These are phyloP conservation scores for Amblyjoppa fuscipennis DNA, from an alignment of 2,888 invertebrate genomes.

Conservation along the genomic window DNA sequence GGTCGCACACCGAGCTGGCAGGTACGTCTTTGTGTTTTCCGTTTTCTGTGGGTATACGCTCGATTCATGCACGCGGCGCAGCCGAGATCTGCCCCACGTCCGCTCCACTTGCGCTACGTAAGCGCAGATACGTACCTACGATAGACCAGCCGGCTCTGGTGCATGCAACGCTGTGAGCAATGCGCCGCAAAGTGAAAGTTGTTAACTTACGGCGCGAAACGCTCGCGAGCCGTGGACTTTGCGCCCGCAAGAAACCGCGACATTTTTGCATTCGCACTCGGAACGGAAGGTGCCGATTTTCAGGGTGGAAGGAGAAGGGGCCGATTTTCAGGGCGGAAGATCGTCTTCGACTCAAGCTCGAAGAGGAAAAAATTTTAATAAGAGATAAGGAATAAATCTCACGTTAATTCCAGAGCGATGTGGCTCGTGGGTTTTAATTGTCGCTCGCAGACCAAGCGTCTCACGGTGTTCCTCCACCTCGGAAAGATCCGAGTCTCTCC, in stretches of 20 bases:
- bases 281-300: neutral
- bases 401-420: constrained; percentile 65
- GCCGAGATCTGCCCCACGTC: constrained; percentile 73
- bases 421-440: constrained; percentile 71
- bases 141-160: neutral
- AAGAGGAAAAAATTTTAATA: constrained; percentile 14
- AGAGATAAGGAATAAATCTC: constrained; percentile 46
- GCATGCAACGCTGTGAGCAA: constrained; percentile 12
- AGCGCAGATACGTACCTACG: constrained; percentile 22
- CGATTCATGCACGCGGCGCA: constrained; percentile 21
- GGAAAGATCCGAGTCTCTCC: constrained; percentile 32
- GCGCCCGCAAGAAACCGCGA: constrained; percentile 44
- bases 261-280: neutral
- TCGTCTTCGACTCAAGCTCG: neutral
- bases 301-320: neutral
- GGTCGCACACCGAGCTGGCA: constrained; percentile 44
- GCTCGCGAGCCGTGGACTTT: constrained; percentile 32
- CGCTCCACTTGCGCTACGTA: constrained; percentile 74
- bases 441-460: constrained; percentile 49
- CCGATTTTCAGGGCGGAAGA: neutral
- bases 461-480: constrained; percentile 38
- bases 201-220: constrained; percentile 54
- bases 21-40: constrained; percentile 36
- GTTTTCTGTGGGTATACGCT: neutral
- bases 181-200: constrained; percentile 59